Evolutionary conservation across 2,113 vertebrate species (phyloP).

Genomic region (Pygathrix nemaeus): DNA sequence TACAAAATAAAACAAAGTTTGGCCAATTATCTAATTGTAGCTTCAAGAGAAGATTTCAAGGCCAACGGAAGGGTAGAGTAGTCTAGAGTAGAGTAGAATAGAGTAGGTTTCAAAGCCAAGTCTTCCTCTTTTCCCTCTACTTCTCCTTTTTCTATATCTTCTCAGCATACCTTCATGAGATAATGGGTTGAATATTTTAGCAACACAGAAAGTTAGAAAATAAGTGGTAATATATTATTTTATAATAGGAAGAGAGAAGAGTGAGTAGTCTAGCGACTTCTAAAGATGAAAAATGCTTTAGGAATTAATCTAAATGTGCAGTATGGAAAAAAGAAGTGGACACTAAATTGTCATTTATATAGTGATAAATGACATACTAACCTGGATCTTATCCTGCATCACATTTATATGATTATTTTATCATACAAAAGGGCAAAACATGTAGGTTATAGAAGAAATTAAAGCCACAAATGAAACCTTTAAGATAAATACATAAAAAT

Average conservation of each 20-base stretch:
- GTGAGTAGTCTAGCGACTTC: rapidly evolving
- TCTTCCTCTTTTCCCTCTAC: neutral
- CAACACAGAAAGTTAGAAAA: neutral
- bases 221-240: neutral
- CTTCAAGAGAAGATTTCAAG: no score
- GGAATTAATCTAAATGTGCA: neutral
- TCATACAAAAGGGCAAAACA: neutral
- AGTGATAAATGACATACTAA: neutral
- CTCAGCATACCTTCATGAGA: neutral
- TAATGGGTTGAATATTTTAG: neutral
- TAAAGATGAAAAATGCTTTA: neutral
- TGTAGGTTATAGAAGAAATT: neutral
- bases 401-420: neutral
- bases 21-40: rapidly evolving
- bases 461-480: neutral
- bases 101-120: no score
- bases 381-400: neutral
- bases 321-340: neutral
- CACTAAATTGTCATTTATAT: neutral
- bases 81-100: no score
- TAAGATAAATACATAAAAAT: neutral
- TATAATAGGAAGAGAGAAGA: neutral
- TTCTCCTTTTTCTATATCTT: neutral
- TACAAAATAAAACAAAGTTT: rapidly evolving
- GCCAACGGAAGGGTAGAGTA: no score